phyloP scores from a whole-genome alignment of 2,888 invertebrate species.

The Bimastos eiseni region DNA sequence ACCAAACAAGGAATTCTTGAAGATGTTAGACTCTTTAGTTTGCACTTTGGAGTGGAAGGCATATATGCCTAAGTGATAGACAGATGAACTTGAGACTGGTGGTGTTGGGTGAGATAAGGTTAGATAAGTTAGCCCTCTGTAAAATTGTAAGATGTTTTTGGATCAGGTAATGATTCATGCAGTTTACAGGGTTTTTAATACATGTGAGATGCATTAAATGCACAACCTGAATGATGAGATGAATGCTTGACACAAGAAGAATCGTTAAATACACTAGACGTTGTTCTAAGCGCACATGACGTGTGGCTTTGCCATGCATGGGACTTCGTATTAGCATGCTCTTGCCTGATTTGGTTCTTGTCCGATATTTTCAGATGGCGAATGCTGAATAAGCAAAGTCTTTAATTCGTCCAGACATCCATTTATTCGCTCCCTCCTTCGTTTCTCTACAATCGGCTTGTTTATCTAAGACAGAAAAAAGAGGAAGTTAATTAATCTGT shows the following conservation, averaged over 20 bases:
- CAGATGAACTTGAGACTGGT: too few species aligned
- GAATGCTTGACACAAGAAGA: not conserved
- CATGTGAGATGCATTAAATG: not conserved
- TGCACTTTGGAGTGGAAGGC: too few species aligned
- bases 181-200: not conserved
- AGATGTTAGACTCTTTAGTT: too few species aligned
- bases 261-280: too few species aligned
- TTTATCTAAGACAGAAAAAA: constrained; percentile 26
- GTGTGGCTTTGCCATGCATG: too few species aligned
- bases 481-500: not conserved
- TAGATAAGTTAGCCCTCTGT: not conserved
- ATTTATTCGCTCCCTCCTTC: constrained; percentile 33
- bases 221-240: not conserved
- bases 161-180: not conserved
- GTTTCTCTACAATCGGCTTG: constrained; percentile 36
- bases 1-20: too few species aligned
- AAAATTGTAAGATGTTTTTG: not conserved
- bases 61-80: too few species aligned
- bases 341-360: not conserved
- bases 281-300: too few species aligned
- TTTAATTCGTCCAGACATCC: constrained; percentile 33
- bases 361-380: not conserved
- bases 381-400: not conserved
- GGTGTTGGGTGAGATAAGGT: not conserved
- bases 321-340: too few species aligned